Evolutionary conservation across 2,113 vertebrate species (phyloP).

Genomic region (Brachypteracias leptosomus): DNA sequence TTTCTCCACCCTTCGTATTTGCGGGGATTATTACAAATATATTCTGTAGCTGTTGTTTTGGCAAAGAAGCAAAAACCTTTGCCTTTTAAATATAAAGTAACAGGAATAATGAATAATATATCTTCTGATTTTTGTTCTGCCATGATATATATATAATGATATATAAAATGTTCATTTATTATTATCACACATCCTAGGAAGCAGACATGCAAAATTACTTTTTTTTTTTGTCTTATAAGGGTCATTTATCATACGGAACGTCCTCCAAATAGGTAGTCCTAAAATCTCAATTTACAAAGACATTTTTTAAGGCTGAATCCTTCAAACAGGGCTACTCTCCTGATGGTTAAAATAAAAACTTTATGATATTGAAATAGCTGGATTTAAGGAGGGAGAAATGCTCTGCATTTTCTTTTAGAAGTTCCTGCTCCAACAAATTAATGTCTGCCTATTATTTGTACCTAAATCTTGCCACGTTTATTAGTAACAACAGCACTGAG

Average conservation of each 20-base stretch:
- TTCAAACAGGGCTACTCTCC: constrained; percentile 20
- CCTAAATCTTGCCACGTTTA: neutral
- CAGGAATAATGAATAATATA: constrained; percentile 48
- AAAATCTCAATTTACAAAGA: constrained; percentile 66
- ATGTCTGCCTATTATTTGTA: neutral
- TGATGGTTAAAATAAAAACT: constrained; percentile 49
- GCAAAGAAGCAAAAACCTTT: constrained; percentile 50
- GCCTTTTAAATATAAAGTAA: constrained; percentile 58
- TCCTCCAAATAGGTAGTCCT: constrained; percentile 64
- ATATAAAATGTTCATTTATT: constrained; percentile 74
- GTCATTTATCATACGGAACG: constrained; percentile 57
- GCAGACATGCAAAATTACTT: constrained; percentile 70
- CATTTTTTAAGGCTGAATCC: constrained; percentile 62
- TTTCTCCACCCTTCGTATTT: constrained; percentile 20
- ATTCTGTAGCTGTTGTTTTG: constrained; percentile 33
- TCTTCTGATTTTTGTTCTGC: constrained; percentile 44
- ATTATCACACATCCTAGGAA: constrained; percentile 61
- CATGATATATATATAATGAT: constrained; percentile 57
- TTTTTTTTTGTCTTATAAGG: constrained; percentile 20
- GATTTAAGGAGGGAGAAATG: neutral
- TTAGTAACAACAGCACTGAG: neutral
- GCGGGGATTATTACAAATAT: neutral
- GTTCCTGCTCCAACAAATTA: neutral
- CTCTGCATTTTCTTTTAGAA: neutral
- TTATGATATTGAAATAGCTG: constrained; percentile 34